A percentile compares a stretch with the other conserved stretches of the same genome.
phyloP scores from a whole-genome alignment of 2,113 vertebrate species.

The Scophthalmus maximus region DNA sequence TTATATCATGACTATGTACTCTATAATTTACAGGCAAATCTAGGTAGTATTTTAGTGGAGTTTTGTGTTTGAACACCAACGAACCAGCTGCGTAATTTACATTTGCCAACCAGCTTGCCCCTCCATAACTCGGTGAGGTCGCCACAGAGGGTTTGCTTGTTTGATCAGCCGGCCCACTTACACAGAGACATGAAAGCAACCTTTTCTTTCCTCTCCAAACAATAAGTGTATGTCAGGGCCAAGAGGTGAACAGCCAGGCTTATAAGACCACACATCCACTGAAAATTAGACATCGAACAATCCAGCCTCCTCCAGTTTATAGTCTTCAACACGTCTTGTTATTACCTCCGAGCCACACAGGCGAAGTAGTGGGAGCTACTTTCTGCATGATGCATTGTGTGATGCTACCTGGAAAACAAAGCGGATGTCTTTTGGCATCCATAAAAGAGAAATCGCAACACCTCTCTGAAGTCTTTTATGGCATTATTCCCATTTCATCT shows the following conservation, averaged over 20 bases:
- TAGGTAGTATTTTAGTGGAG: slow-evolving; percentile 32
- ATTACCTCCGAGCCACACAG: slow-evolving; percentile 26
- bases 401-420: slow-evolving; percentile 36
- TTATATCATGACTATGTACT: slow-evolving; percentile 9
- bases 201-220: slow-evolving; percentile 49
- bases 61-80: slow-evolving; percentile 37
- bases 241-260: slow-evolving; percentile 58
- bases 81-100: slow-evolving; percentile 21
- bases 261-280: slow-evolving; percentile 45
- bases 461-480: slow-evolving; percentile 32
- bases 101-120: slow-evolving; percentile 23
- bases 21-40: slow-evolving; percentile 14
- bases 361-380: slow-evolving; percentile 26
- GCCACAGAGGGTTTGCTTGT: slow-evolving; percentile 30
- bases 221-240: slow-evolving; percentile 50
- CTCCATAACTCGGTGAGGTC: slow-evolving; percentile 38
- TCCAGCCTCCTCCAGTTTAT: slow-evolving; percentile 22
- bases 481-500: slow-evolving; percentile 1
- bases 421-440: slow-evolving; percentile 47
- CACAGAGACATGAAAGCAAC: slow-evolving; percentile 53
- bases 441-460: slow-evolving; percentile 40
- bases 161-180: slow-evolving; percentile 47
- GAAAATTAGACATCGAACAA: slow-evolving; percentile 42
- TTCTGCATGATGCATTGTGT: slow-evolving; percentile 16
- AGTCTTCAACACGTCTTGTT: slow-evolving; percentile 17